Evolutionary conservation across 1,140 invertebrate genomes (phyloP).

Genomic region (Armadillidium nasatum): DNA sequence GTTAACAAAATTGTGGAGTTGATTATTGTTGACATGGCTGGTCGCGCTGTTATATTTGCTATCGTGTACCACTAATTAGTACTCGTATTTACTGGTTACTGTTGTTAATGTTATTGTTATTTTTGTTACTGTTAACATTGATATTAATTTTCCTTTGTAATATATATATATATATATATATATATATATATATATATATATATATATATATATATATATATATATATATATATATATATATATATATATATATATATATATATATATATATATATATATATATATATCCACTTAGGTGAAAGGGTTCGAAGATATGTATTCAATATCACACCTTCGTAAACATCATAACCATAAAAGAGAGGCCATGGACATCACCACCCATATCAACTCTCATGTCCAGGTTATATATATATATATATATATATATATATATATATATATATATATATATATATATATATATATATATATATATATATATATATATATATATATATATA

Average conservation of each 20-base stretch:
- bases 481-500: too few relatives aligned
- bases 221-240: slow-evolving; percentile 1
- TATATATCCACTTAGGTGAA: background rate
- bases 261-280: background rate
- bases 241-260: background rate
- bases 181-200: background rate
- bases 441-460: too few relatives aligned
- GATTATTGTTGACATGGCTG: too few relatives aligned
- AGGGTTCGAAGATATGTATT: background rate
- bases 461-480: too few relatives aligned
- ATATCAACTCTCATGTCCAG: background rate
- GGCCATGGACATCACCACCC: background rate
- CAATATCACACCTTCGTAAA: background rate
- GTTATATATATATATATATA: slow-evolving; percentile 3
- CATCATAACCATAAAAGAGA: background rate
- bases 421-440: background rate
- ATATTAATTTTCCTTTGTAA: too few relatives aligned
- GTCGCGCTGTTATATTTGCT: too few relatives aligned
- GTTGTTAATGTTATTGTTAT: too few relatives aligned
- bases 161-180: slow-evolving; percentile 13
- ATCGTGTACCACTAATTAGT: too few relatives aligned
- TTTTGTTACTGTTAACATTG: too few relatives aligned
- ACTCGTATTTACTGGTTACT: too few relatives aligned
- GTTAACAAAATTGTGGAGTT: too few relatives aligned
- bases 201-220: background rate